These are phyloP conservation scores for Gadopsis marmoratus DNA, from an alignment of 2,797 vertebrate genomes.

Conservation along the genomic window DNA sequence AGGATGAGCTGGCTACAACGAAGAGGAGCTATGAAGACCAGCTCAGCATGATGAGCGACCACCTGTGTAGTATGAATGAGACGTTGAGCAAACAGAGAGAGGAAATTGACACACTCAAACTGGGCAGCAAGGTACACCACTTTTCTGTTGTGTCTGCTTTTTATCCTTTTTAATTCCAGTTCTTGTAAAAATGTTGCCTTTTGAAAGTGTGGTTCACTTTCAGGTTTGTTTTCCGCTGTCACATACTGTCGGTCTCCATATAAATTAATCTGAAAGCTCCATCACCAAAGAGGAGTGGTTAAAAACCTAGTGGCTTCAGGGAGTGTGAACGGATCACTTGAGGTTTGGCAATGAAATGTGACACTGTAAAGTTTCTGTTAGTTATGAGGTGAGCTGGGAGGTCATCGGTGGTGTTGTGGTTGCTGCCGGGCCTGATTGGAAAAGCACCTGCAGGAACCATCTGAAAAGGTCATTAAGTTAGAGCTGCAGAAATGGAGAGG, in stretches of 20 bases:
- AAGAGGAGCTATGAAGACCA: slow-evolving; percentile 99
- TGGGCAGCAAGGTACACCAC: slow-evolving; percentile 90
- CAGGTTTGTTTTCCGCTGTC: slow-evolving; percentile 38
- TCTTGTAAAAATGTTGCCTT: background rate
- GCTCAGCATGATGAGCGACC: slow-evolving; percentile 99
- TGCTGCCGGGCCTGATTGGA: slow-evolving; percentile 61
- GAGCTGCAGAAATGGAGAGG: slow-evolving; percentile 46
- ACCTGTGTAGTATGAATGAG: slow-evolving; percentile 98
- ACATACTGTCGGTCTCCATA: background rate
- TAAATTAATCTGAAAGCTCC: slow-evolving; percentile 20
- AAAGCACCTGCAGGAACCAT: slow-evolving; percentile 74
- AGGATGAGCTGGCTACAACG: slow-evolving; percentile 97
- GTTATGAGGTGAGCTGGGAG: slow-evolving; percentile 47
- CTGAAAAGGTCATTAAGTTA: slow-evolving; percentile 72
- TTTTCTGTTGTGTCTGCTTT: background rate
- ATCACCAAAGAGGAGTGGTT: slow-evolving; percentile 3
- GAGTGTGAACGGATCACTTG: slow-evolving; percentile 27
- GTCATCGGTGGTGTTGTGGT: slow-evolving; percentile 40
- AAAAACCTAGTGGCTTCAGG: slow-evolving; percentile 8
- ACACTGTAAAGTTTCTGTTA: slow-evolving; percentile 57
- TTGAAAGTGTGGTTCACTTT: background rate
- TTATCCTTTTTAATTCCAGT: background rate
- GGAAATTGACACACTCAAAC: slow-evolving; percentile 96
- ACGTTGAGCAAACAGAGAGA: slow-evolving; percentile 97
- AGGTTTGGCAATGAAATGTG: slow-evolving; percentile 40